Evolutionary conservation across 2,888 invertebrate species (phyloP).

Genomic region (Anthophora plumipes): DNA sequence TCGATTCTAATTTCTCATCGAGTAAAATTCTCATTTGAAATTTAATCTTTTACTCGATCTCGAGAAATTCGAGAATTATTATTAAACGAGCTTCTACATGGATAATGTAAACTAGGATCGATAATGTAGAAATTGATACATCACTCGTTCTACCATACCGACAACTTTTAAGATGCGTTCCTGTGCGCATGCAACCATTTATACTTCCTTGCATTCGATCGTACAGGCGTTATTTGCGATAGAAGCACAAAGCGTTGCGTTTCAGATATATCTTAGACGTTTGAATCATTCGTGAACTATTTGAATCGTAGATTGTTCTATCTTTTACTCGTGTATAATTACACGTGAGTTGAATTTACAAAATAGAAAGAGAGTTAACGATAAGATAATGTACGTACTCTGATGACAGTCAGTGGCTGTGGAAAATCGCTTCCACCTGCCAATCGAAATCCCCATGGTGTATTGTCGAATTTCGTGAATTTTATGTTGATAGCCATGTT

Average conservation of each 20-base stretch:
- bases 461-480: conserved; percentile 87
- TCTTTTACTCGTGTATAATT: background rate
- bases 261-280: too few species aligned
- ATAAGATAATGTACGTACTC: conserved; percentile 85
- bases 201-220: background rate
- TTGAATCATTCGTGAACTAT: background rate
- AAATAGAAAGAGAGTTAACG: background rate
- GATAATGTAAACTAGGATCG: background rate
- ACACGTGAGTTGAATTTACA: background rate
- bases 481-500: conserved; percentile 89
- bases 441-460: conserved; percentile 92
- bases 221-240: too few species aligned
- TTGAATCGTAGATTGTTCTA: background rate
- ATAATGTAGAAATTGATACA: conserved; percentile 1
- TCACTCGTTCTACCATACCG: conserved; percentile 23
- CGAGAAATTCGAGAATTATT: too few species aligned
- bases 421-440: conserved; percentile 91
- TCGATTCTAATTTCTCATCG: background rate
- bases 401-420: conserved; percentile 90
- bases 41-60: background rate
- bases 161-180: background rate
- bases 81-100: background rate
- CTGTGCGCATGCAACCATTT: conserved; percentile 17
- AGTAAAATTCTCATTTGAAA: background rate
- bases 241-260: background rate